A percentile compares a stretch with the other conserved stretches of the same genome.
These are phyloP conservation scores for Limanda limanda DNA, from an alignment of 2,113 vertebrate genomes.

Conservation along the genomic window DNA sequence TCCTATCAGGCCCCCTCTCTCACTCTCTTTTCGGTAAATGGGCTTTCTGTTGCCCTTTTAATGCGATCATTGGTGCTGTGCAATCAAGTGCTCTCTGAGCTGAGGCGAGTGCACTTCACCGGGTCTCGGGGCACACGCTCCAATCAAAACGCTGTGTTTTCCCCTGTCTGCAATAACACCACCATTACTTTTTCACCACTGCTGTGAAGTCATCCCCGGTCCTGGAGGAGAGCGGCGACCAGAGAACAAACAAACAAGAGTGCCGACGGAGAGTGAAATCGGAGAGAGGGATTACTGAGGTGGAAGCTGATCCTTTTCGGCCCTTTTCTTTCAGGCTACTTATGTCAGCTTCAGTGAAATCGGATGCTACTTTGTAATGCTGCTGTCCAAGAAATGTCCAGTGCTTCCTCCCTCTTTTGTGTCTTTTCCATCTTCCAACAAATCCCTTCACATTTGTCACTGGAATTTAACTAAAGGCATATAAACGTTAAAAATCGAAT, in stretches of 20 bases:
- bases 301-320: conserved; percentile 55
- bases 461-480: background rate
- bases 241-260: conserved; percentile 69
- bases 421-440: background rate
- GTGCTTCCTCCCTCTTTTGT: background rate
- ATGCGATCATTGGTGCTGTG: conserved; percentile 82
- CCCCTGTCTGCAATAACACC: conserved; percentile 70
- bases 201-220: conserved; percentile 64
- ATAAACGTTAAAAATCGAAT: background rate
- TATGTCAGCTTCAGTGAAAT: conserved; percentile 56
- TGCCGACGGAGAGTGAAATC: conserved; percentile 58
- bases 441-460: background rate
- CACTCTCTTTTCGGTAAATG: conserved; percentile 72
- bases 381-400: conserved; percentile 30
- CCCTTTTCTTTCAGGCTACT: conserved; percentile 52
- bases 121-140: conserved; percentile 73
- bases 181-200: conserved; percentile 68
- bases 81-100: conserved; percentile 83
- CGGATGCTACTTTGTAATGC: conserved; percentile 25
- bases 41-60: conserved; percentile 78
- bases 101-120: conserved; percentile 79
- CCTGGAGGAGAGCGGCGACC: conserved; percentile 52
- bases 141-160: conserved; percentile 78
- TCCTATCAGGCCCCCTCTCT: conserved; percentile 63
- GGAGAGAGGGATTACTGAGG: conserved; percentile 64